Conservation (phyloP, 2,888 invertebrate species). For the Leptopilina myrica region DNA sequence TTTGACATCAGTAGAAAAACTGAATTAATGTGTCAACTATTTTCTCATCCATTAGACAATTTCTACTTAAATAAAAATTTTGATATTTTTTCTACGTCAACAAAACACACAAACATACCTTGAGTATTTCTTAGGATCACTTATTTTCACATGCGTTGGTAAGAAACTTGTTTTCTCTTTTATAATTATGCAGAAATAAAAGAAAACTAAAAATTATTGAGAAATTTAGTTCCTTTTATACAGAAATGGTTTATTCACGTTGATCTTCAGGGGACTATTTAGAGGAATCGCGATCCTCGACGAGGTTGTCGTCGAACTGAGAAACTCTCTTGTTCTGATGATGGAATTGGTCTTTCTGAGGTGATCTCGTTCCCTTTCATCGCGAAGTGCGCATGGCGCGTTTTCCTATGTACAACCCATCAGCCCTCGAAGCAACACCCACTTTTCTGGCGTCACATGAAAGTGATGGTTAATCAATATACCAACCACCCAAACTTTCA, state of each 20-base stretch:
- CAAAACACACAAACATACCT: too few species aligned
- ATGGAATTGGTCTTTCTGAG: constrained; percentile 47
- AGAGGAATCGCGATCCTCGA: constrained; percentile 54
- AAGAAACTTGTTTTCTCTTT: too few species aligned
- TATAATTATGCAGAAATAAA: background rate
- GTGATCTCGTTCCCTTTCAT: constrained; percentile 1
- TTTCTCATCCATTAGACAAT: too few species aligned
- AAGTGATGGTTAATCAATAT: constrained; percentile 76
- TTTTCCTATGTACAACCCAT: constrained; percentile 59
- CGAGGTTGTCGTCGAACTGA: constrained; percentile 59
- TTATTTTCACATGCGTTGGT: too few species aligned
- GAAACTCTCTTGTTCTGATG: constrained; percentile 42
- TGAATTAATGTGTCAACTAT: too few species aligned
- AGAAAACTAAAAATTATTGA: background rate
- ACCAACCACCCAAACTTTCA: constrained; percentile 44
- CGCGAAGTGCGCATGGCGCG: constrained; percentile 56
- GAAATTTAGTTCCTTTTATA: constrained; percentile 6
- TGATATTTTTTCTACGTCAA: too few species aligned
- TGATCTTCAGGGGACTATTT: constrained; percentile 51
- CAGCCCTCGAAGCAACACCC: constrained; percentile 64
- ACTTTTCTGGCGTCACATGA: constrained; percentile 70
- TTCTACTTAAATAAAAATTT: too few species aligned
- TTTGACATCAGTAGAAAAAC: too few species aligned
- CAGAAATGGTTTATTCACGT: constrained; percentile 5
- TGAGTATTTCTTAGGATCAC: too few species aligned